Evolutionary conservation across 2,113 vertebrate species (phyloP).

Genomic region (Mugil cephalus): DNA sequence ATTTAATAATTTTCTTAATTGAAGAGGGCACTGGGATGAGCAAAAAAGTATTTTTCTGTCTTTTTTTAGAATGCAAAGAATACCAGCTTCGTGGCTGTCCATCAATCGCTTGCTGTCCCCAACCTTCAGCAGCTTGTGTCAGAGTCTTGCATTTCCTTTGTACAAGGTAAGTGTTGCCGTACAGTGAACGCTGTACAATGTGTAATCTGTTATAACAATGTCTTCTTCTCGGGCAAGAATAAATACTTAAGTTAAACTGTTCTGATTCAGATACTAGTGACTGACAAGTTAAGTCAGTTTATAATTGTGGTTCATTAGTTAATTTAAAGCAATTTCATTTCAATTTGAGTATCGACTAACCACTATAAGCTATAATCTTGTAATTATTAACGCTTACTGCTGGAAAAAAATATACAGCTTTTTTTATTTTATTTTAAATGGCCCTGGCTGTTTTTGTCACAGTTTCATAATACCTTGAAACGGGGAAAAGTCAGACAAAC

Average conservation of each 20-base stretch:
- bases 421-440: too few relatives aligned
- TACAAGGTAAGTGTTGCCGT: slow-evolving; percentile 76
- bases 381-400: background rate
- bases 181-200: too few relatives aligned
- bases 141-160: slow-evolving; percentile 76
- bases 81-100: slow-evolving; percentile 81
- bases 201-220: background rate
- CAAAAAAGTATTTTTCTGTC: background rate
- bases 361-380: too few relatives aligned
- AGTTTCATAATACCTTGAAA: too few relatives aligned
- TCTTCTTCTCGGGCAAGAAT: background rate
- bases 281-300: too few relatives aligned
- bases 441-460: too few relatives aligned
- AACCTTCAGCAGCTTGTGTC: slow-evolving; percentile 72
- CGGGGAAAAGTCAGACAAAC: too few relatives aligned
- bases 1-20: background rate
- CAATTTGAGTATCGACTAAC: background rate
- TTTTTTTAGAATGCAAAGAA: slow-evolving; percentile 60
- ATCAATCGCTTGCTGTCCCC: slow-evolving; percentile 77
- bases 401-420: too few relatives aligned
- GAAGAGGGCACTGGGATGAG: background rate
- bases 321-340: background rate
- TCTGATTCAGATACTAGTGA: background rate
- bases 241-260: background rate
- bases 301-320: background rate